Percentiles rank a stretch among this genome's conserved stretches.
These are phyloP conservation scores for Perdita meconis DNA, from an alignment of 2,888 invertebrate genomes.

Conservation along the genomic window DNA sequence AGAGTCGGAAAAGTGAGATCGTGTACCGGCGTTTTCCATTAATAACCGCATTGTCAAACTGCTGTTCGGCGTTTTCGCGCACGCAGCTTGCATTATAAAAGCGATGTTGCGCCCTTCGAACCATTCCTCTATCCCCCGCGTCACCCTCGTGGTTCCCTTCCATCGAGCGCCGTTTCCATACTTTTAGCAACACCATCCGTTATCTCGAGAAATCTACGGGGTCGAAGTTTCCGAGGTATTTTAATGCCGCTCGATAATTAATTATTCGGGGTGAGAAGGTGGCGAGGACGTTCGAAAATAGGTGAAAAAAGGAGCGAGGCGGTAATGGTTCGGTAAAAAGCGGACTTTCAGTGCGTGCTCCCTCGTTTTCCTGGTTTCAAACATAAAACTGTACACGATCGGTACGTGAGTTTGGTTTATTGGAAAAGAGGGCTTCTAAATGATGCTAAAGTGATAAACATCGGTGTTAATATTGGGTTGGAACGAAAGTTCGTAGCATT, in stretches of 20 bases:
- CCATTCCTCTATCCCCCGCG: neutral
- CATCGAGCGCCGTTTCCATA: neutral
- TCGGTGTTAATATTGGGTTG: too few relatives aligned
- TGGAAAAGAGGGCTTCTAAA: too few relatives aligned
- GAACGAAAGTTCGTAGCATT: too few relatives aligned
- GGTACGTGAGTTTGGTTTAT: too few relatives aligned
- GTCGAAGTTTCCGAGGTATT: conserved; percentile 48
- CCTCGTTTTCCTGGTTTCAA: neutral
- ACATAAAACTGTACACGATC: neutral
- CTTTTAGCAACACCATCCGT: conserved; percentile 30
- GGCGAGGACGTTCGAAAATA: conserved; percentile 15
- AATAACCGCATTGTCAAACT: conserved; percentile 70
- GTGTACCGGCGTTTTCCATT: conserved; percentile 55
- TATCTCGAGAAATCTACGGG: conserved; percentile 41
- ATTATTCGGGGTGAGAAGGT: conserved; percentile 49
- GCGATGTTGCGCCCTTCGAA: conserved; percentile 22
- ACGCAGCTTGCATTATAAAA: conserved; percentile 40
- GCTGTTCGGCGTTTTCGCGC: conserved; percentile 28
- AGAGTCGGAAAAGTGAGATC: conserved; percentile 25
- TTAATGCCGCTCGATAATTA: conserved; percentile 60
- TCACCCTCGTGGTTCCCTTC: neutral
- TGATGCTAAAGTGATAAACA: too few relatives aligned
- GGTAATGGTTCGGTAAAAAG: conserved; percentile 14
- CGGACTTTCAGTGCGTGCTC: neutral
- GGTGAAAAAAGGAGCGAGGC: conserved; percentile 12